These are phyloP conservation scores for Harpalus rubripes DNA, from an alignment of 2,888 invertebrate species.

Conservation along the genomic window DNA sequence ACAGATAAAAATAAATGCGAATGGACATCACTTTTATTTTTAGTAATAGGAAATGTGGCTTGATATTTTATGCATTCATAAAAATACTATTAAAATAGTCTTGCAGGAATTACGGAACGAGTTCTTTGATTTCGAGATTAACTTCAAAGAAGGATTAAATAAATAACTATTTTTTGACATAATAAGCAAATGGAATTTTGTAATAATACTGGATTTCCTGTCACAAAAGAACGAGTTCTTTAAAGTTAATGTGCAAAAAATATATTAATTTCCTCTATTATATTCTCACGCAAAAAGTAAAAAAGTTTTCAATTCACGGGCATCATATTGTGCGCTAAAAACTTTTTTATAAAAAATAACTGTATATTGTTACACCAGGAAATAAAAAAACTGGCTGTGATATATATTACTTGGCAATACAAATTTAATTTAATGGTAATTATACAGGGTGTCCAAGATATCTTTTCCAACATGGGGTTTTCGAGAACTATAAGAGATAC, in stretches of 20 bases:
- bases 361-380: background rate
- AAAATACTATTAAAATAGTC: conserved; percentile 4
- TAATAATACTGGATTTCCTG: conserved; percentile 17
- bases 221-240: conserved; percentile 23
- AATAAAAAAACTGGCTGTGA: background rate
- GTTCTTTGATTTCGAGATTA: no score
- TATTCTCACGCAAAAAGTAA: conserved; percentile 4
- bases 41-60: conserved; percentile 57
- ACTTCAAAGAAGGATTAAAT: conserved; percentile 28
- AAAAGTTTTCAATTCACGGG: background rate
- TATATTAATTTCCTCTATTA: conserved; percentile 32
- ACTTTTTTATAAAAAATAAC: conserved; percentile 5
- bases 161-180: conserved; percentile 9
- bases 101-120: background rate
- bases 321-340: background rate
- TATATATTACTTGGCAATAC: background rate
- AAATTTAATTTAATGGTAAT: background rate
- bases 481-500: no score
- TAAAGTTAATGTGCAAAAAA: background rate
- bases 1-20: conserved; percentile 51
- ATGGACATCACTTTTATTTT: conserved; percentile 58
- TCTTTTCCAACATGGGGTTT: no score
- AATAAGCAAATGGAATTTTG: conserved; percentile 16
- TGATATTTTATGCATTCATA: conserved; percentile 36
- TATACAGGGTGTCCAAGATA: no score